Base-by-base conservation (phyloP, 2,113 vertebrate genomes). In the Tachuris rubrigastra region DNA sequence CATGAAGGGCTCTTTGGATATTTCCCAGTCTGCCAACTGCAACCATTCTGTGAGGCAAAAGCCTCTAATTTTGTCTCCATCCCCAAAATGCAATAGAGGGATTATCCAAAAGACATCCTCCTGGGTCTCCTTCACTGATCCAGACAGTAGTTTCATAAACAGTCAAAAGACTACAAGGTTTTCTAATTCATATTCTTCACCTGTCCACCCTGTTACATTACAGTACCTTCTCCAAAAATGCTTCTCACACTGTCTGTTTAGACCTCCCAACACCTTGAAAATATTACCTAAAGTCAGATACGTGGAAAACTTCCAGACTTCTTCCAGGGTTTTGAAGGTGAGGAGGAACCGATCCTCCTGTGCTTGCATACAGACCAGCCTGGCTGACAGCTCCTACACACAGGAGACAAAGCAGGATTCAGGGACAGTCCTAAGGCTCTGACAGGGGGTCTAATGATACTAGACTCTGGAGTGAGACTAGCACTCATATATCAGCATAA, bases 281-380 rank as follows among this genome's bases (percentile, higher is more conserved):
- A 30, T 21, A 6, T 79, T 98, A 99, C 99, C 99, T 97, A 99
- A 97, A 41, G 98, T 97, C 66, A 99, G 96, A 53, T 99, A 99
- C 0, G 99, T 99, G n/a, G 99, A 99, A 96, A 99, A 99, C 97
- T 99, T 99, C 99, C 99, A 99, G 85, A 99, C 98, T 98, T 99
- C 99, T 93, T 99, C 99, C 41, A 99, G 94, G 13, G 99, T 99
- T 98, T 99, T 99, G 96, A 99, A 99, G 50, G 99, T 99, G 95
- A 99, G 98, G 30, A 99, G 95, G 93, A 99, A 99, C 80, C 98
- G 98, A 87, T 99, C 98, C 91, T 98, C 98, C 93, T 99, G 98
- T 49, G 99, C 98, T 55, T 99, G 98, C 65, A 98, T 96, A 13
- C 98, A 99, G 59, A 99, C 98, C 97, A 99, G 94, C 79, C 99